These are phyloP conservation scores for Poecilia picta DNA, from an alignment of 2,797 vertebrate genomes.

Conservation along the genomic window DNA sequence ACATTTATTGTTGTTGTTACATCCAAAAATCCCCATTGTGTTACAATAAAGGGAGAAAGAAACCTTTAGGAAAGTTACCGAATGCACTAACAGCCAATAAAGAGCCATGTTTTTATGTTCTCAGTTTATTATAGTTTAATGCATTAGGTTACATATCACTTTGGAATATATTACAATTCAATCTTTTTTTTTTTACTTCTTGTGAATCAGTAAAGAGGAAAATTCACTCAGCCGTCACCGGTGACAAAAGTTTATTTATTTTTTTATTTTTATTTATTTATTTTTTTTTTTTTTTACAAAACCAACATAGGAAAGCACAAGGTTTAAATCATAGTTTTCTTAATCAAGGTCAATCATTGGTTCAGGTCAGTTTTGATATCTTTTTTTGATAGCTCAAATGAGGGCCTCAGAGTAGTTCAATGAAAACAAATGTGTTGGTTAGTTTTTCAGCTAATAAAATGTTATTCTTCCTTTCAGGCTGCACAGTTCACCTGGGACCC, in stretches of 20 bases:
- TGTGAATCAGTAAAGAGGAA: not conserved
- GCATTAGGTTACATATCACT: not conserved
- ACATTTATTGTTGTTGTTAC: no score
- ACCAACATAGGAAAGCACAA: not conserved
- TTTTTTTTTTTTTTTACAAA: not conserved
- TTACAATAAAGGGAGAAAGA: not conserved
- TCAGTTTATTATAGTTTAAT: not conserved
- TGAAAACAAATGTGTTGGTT: not conserved
- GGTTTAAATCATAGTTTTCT: not conserved
- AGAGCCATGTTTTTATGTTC: not conserved
- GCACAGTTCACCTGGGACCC: conserved; percentile 94
- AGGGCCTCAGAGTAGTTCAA: not conserved
- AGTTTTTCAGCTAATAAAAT: not conserved
- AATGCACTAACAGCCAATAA: not conserved
- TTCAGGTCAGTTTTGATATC: no score
- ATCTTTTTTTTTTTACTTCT: not conserved
- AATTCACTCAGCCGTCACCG: not conserved
- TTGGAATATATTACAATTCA: not conserved
- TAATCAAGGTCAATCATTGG: not conserved
- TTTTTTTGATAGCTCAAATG: not conserved
- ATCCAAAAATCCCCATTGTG: no score
- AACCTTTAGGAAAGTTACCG: not conserved
- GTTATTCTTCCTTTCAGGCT: conserved; percentile 71
- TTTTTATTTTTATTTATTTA: not conserved
- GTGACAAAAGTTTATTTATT: not conserved